Conservation (phyloP, 2,888 invertebrate genomes). For the Tinea trinotella region DNA sequence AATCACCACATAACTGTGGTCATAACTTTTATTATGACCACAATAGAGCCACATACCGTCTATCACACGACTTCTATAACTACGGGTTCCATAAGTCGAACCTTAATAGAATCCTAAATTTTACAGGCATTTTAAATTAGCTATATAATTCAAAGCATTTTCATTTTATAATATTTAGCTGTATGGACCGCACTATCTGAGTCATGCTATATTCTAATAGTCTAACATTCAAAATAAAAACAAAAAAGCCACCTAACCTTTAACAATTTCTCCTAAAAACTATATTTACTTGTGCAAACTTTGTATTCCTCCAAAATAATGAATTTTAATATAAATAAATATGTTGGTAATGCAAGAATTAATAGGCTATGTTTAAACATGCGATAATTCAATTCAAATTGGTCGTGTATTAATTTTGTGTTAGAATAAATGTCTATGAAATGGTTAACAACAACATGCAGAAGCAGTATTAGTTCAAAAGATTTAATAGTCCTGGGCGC, state of each 20-base stretch:
- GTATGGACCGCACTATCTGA: not conserved
- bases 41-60: too few species aligned
- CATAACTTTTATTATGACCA: too few species aligned
- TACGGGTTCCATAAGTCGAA: not conserved
- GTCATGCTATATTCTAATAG: not conserved
- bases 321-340: not conserved
- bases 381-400: not conserved
- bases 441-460: not conserved
- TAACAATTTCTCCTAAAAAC: constrained; percentile 1
- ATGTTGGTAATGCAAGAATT: not conserved
- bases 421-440: constrained; percentile 1
- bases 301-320: not conserved
- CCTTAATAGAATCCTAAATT: not conserved
- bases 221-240: constrained; percentile 1
- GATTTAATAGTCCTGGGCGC: too few species aligned
- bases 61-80: not conserved
- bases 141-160: not conserved
- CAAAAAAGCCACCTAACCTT: constrained; percentile 12
- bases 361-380: not conserved
- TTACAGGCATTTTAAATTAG: not conserved
- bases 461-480: not conserved
- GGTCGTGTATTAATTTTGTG: not conserved
- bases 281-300: constrained; percentile 1
- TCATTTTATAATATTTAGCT: not conserved
- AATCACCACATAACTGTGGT: too few species aligned